Base-by-base conservation (phyloP, 2,113 vertebrate genomes). In the Phodopus roborovskii region DNA sequence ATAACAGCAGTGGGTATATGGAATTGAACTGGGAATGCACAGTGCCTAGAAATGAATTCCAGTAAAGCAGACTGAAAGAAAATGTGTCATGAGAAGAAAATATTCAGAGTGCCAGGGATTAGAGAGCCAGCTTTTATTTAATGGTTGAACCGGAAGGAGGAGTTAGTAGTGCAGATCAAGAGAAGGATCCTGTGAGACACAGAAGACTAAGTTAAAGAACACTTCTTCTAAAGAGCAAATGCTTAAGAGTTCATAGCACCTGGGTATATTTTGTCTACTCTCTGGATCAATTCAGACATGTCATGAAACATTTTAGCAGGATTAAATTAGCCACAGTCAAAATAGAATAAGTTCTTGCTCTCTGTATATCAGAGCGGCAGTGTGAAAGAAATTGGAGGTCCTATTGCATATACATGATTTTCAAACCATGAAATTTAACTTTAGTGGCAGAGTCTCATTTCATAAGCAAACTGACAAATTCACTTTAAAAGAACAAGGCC, bases 401-500 rank as follows among this genome's bases (percentile, higher is more conserved):
- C 0, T 89, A 50, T 62, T 68, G 78, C 39, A 58, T 68, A 71
- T 26, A 90, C 56, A 84, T 50, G 33, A 88, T 81, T 92, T 87
- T 94, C 71, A 92, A 95, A 91, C 86, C 91, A 16, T 88, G 6
- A 10, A 75, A 96, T 50, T 30, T 92, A 45, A 87, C 56, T 83
- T 60, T 53, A 53, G 5, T 26, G 87, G 36, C 71, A 91, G 28
- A 36, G 42, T 81, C 73, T 96, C 50, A 85, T 70, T 53, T 75
- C 39, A 53, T 79, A 87, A 91, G 42, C 45, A 96, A 92, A 70
- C 68, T 93, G 36, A 87, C 42, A 26, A 53, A 50, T 70, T 95
- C 39, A 62, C 53, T 94, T 90, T 78, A 48, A 90, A 95, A 83
- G 22, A 81, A 45, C 42, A 79, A 22, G 22, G 85, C 42, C 24